phyloP scores from a whole-genome alignment of 2,888 invertebrate genomes.

The Julus scanicus region DNA sequence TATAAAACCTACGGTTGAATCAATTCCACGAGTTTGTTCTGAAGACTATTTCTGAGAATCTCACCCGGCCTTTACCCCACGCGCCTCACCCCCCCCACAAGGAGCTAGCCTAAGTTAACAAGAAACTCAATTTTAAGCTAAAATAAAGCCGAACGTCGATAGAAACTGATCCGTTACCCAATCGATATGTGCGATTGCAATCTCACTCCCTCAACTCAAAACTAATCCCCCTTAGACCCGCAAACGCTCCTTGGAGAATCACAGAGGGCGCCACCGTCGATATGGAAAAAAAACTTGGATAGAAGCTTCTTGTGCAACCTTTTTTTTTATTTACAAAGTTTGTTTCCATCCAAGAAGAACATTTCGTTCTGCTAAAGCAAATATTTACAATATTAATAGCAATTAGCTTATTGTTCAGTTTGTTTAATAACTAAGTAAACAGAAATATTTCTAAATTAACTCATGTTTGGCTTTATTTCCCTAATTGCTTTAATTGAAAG shows the following conservation, averaged over 20 bases:
- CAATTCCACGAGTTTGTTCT: neutral
- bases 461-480: too few relatives aligned
- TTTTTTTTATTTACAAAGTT: neutral
- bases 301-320: neutral
- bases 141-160: constrained; percentile 15
- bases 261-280: neutral
- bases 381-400: too few relatives aligned
- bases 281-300: neutral
- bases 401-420: too few relatives aligned
- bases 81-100: neutral
- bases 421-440: too few relatives aligned
- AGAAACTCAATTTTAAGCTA: constrained; percentile 14
- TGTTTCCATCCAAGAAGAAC: too few relatives aligned
- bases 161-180: constrained; percentile 22
- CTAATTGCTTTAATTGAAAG: too few relatives aligned
- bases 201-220: constrained; percentile 12
- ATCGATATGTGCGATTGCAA: constrained; percentile 14
- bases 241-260: neutral
- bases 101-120: constrained; percentile 22
- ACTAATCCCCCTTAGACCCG: neutral
- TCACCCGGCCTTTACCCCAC: neutral
- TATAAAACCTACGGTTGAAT: constrained; percentile 13
- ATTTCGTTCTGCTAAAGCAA: too few relatives aligned
- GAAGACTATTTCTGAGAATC: neutral
- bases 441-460: too few relatives aligned